A percentile compares a stretch with the other conserved stretches of the same genome.
phyloP scores from a whole-genome alignment of 30 jellyfish, hydroid and myxozoan genomes.

The Pelagia noctiluca region DNA sequence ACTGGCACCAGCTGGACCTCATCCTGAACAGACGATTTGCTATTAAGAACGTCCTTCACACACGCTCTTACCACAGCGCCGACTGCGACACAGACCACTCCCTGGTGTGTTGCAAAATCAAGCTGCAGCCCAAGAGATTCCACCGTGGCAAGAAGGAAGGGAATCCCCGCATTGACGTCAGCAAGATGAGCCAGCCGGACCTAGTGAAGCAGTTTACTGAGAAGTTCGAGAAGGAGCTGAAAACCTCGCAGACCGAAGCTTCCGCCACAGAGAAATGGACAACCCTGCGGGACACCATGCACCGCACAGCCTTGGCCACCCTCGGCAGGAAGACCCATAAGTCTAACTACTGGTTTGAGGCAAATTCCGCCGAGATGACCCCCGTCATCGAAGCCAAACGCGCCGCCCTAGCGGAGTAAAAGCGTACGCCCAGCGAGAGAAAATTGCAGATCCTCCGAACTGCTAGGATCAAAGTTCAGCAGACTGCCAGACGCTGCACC shows the following conservation, averaged over 20 bases:
- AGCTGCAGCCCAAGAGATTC: no score
- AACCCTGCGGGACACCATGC: constrained; percentile 10
- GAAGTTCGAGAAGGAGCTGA: no score
- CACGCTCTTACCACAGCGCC: constrained; percentile 59
- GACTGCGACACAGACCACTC: constrained; percentile 34
- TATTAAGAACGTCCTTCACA: constrained; percentile 9
- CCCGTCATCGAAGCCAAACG: neutral
- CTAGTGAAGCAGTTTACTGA: no score
- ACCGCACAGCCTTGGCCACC: constrained; percentile 45
- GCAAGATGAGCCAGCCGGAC: no score
- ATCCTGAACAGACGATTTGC: constrained; percentile 8
- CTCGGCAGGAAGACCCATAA: constrained; percentile 10
- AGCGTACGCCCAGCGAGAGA: constrained; percentile 4
- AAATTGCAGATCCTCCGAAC: neutral
- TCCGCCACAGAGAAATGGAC: neutral
- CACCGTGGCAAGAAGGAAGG: no score
- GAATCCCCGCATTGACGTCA: no score
- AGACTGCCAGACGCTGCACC: constrained; percentile 26
- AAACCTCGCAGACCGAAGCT: no score
- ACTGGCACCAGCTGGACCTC: constrained; percentile 59
- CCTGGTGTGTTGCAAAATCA: neutral
- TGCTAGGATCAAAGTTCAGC: constrained; percentile 9
- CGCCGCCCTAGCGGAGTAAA: constrained; percentile 15
- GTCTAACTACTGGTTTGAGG: constrained; percentile 33
- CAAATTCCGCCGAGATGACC: no score